Percentiles rank a stretch among this genome's conserved stretches.
Conservation (phyloP, 2,888 invertebrate species). For the Drosophila meridionalis region DNA sequence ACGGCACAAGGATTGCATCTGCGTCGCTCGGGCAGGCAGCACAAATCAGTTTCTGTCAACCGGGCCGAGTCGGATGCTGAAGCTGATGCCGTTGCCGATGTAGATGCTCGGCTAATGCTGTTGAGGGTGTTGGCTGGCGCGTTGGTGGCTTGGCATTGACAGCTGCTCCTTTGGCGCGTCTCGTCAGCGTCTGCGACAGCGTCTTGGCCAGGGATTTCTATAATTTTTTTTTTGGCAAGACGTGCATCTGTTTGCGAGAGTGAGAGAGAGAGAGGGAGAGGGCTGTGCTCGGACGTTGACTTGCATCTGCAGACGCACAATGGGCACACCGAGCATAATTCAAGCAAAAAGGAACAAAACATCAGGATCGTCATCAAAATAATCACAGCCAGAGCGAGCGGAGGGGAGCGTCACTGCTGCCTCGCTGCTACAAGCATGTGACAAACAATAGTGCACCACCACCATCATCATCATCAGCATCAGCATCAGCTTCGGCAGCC, state of each 20-base stretch:
- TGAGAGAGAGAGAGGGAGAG: neutral
- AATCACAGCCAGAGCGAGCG: constrained; percentile 57
- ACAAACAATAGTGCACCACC: constrained; percentile 70
- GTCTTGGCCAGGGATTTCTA: constrained; percentile 57
- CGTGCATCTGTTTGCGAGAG: constrained; percentile 71
- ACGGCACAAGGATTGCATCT: constrained; percentile 63
- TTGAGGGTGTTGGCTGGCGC: constrained; percentile 75
- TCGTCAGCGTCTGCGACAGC: constrained; percentile 4
- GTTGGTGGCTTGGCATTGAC: constrained; percentile 75
- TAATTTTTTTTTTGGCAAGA: constrained; percentile 62
- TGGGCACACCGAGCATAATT: constrained; percentile 54
- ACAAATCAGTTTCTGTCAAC: constrained; percentile 76
- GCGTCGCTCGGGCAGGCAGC: constrained; percentile 54
- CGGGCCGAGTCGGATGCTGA: constrained; percentile 25
- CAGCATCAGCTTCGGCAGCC: constrained; percentile 26
- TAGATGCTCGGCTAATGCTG: constrained; percentile 42
- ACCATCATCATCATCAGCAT: neutral
- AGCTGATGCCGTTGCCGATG: constrained; percentile 23
- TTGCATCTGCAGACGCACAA: constrained; percentile 82
- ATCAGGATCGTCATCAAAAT: constrained; percentile 58
- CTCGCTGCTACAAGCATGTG: constrained; percentile 28
- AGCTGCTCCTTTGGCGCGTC: constrained; percentile 78
- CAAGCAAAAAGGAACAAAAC: constrained; percentile 58
- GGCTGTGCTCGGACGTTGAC: constrained; percentile 80
- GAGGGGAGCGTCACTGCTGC: constrained; percentile 16